Conservation (phyloP, 2,113 vertebrate genomes). For the Tetrax tetrax region DNA sequence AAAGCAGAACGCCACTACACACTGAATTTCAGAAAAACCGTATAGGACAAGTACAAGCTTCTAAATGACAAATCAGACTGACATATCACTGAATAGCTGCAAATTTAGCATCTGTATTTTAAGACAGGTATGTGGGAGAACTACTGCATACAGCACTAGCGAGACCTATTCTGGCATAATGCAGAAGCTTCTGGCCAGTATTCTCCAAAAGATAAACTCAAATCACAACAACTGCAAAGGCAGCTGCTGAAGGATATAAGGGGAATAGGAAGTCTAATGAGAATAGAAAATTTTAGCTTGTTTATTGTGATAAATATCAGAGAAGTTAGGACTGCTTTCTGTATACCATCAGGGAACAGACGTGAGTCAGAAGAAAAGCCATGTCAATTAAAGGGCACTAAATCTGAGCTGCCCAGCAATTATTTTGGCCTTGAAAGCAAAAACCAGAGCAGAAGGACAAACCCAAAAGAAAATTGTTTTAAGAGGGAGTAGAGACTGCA, state of each 20-base stretch:
- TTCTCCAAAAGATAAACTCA: neutral
- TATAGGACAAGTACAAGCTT: neutral
- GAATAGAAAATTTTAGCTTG: neutral
- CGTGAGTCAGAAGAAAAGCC: neutral
- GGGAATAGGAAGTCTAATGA: neutral
- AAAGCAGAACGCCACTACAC: neutral
- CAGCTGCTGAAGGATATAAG: neutral
- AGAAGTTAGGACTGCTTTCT: neutral
- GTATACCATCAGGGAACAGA: neutral
- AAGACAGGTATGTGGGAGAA: neutral
- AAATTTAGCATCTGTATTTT: slow-evolving; percentile 18
- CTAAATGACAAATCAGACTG: neutral
- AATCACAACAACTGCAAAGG: neutral
- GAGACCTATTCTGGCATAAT: neutral
- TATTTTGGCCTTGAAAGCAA: neutral
- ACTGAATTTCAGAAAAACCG: neutral
- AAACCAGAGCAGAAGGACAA: neutral
- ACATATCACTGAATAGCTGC: neutral
- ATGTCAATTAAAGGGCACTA: neutral
- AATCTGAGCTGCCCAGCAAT: neutral
- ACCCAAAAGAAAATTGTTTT: neutral
- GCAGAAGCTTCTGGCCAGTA: neutral
- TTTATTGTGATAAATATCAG: neutral
- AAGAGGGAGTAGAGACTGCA: neutral
- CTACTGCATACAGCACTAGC: neutral